Evolutionary conservation across 1,140 invertebrate genomes (phyloP).

Genomic region (Magallana gigas): DNA sequence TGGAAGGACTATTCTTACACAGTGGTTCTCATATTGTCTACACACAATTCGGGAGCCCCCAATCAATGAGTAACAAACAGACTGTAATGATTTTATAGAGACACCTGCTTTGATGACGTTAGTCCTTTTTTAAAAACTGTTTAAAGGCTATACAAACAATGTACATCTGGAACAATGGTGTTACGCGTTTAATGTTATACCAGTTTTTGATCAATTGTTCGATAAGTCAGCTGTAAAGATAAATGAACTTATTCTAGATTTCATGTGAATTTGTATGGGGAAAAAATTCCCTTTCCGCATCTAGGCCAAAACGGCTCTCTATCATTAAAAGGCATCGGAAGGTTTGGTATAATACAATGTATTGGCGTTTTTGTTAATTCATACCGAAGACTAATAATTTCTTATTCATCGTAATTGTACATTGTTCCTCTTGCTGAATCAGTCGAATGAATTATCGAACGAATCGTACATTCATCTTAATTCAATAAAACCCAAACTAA

Average conservation of each 20-base stretch:
- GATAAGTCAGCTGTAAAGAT: not conserved
- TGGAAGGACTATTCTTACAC: not conserved
- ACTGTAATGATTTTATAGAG: constrained; percentile 1
- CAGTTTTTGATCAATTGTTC: not conserved
- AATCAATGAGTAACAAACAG: constrained; percentile 24
- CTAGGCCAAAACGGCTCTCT: too few species aligned
- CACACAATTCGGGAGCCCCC: not conserved
- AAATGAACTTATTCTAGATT: not conserved
- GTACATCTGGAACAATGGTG: not conserved
- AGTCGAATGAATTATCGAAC: too few species aligned
- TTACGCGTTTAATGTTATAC: not conserved
- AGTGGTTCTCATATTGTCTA: not conserved
- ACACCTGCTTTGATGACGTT: constrained; percentile 18
- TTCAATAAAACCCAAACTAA: too few species aligned
- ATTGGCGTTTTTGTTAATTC: too few species aligned
- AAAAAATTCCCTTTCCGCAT: too few species aligned
- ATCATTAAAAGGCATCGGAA: too few species aligned
- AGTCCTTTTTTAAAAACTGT: not conserved
- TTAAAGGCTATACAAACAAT: not conserved
- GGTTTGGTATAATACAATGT: too few species aligned
- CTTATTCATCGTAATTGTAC: too few species aligned
- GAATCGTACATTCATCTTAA: too few species aligned
- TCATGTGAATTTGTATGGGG: too few species aligned
- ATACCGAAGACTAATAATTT: too few species aligned
- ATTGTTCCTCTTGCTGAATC: too few species aligned